Conservation (phyloP, 2,113 vertebrate species). For the Rhynchomys soricoides region DNA sequence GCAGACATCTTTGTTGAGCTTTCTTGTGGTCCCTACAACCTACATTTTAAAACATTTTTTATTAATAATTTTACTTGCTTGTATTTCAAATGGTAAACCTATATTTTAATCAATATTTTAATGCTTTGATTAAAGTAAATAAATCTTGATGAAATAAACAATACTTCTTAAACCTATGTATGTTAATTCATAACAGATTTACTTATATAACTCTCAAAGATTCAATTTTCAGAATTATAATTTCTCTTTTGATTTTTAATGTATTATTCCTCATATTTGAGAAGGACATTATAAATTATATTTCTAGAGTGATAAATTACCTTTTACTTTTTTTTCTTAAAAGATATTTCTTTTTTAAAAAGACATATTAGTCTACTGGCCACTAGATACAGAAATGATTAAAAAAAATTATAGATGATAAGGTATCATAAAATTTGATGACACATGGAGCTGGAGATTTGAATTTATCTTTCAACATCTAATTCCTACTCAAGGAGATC, state of each 20-base stretch:
- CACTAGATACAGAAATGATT: neutral
- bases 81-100: no score
- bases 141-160: neutral
- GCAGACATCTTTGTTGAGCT: neutral
- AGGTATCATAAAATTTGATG: neutral
- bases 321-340: neutral
- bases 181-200: neutral
- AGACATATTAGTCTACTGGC: neutral
- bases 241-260: neutral
- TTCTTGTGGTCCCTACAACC: rapidly evolving
- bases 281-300: neutral
- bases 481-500: neutral
- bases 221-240: neutral
- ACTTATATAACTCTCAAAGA: neutral
- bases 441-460: neutral
- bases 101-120: neutral
- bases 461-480: neutral
- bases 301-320: neutral
- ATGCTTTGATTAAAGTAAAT: neutral
- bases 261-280: neutral
- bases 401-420: neutral
- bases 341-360: neutral
- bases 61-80: no score
- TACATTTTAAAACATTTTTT: no score
- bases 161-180: neutral